Evolutionary conservation across 2,888 invertebrate species (phyloP), one percentile per base, ranked within the genome.

Genomic region (Ornithoptera priamus): DNA sequence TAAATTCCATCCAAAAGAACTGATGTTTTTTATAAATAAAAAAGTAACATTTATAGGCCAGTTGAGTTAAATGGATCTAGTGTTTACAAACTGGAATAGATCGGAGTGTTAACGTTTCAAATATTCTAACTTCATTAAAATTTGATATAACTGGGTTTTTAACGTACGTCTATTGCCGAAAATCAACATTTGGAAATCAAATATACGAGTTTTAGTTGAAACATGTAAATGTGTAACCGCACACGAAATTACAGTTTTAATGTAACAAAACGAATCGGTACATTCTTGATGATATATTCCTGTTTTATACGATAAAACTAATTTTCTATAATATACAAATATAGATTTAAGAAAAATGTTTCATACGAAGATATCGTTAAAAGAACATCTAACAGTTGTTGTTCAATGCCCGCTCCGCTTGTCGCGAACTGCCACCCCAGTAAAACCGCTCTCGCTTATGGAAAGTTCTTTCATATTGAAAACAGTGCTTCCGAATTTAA

Each of bases 401-500:
- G 62, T 46, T 67, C 65, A 58, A 66, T 58, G 15, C 62, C 61
- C 59, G 69, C 67, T 62, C 64, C 63, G 66, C 30, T 59, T 56
- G 70, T 75, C 65, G 67, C 76, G 74, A 72, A 72, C 70, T 70
- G 61, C 39, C 24, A 64, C 67, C 74, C 71, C 71, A 66, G 62
- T 74, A 67, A 72, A 74, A 73, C 72, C 70, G 72, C 69, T 72
- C 53, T 58, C 74, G 73, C 75, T 76, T 64, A 64, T 72, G 70
- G 70, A 66, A 64, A 71, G 66, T 60, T 71, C 73, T 74, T 72
- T 74, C 72, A 67, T 71, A 71, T 77, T 76, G 74, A 73, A 69
- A 69, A 61, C 75, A 80, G 75, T 75, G 81, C 81, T 82, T 82
- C 84, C 78, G 79, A 86, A 83, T 86, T 86, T 85, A 82, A 80